These are phyloP conservation scores for Takifugu ocellatus DNA, from an alignment of 2,797 vertebrate genomes.

Conservation along the genomic window DNA sequence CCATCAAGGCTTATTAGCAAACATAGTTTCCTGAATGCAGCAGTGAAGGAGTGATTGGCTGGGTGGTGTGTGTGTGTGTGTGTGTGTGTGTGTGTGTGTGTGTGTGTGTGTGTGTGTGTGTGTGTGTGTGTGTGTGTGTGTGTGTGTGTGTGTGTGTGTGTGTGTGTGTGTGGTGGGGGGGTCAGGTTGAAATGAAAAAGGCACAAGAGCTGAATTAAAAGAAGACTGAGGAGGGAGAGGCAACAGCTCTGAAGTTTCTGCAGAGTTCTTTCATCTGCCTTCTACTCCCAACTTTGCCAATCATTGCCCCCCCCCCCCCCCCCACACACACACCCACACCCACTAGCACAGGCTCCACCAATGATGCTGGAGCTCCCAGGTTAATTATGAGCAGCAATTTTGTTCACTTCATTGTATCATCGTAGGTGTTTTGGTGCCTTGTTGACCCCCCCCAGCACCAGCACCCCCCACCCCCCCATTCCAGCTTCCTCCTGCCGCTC, in stretches of 20 bases:
- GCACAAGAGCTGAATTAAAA: slow-evolving; percentile 40
- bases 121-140: background rate
- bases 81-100: background rate
- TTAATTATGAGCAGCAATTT: slow-evolving; percentile 65
- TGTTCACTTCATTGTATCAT: slow-evolving; percentile 64
- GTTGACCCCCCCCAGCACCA: slow-evolving; percentile 9
- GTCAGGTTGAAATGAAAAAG: slow-evolving; percentile 28
- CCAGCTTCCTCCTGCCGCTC: slow-evolving; percentile 49
- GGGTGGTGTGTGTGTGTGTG: background rate
- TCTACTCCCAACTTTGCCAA: slow-evolving; percentile 36
- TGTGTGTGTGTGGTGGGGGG: slow-evolving; percentile 11
- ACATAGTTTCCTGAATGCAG: slow-evolving; percentile 29
- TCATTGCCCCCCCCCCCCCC: background rate
- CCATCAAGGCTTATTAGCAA: slow-evolving; percentile 73
- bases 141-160: background rate
- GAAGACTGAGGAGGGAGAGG: slow-evolving; percentile 36
- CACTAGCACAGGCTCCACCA: slow-evolving; percentile 28
- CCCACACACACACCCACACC: slow-evolving; percentile 22
- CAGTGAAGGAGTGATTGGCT: slow-evolving; percentile 9
- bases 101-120: background rate
- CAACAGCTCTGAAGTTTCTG: slow-evolving; percentile 53
- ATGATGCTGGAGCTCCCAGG: slow-evolving; percentile 55
- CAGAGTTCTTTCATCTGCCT: slow-evolving; percentile 67
- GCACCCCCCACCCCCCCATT: background rate
- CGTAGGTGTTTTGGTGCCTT: slow-evolving; percentile 50